A percentile compares a stretch with the other conserved stretches of the same genome.
These are phyloP conservation scores for Oreortyx pictus DNA, from an alignment of 2,797 vertebrate species.

Conservation along the genomic window DNA sequence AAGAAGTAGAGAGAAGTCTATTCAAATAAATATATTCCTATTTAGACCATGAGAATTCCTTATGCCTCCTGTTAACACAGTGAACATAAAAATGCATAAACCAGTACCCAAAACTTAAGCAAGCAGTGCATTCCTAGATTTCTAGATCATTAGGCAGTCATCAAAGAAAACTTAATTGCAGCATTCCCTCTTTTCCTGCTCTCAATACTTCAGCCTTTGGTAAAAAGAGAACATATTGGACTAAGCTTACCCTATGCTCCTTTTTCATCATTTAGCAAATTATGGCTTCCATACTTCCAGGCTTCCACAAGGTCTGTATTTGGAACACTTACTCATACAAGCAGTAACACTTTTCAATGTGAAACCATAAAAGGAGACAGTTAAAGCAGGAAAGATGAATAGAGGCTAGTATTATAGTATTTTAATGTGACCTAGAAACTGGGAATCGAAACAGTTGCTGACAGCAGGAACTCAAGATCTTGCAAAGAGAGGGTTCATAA, in stretches of 20 bases:
- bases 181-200: background rate
- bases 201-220: background rate
- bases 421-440: constrained; percentile 63
- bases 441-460: constrained; percentile 9
- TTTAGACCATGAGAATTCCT: background rate
- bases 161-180: constrained; percentile 16
- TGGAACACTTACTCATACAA: constrained; percentile 9
- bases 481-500: background rate
- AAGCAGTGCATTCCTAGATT: constrained; percentile 20
- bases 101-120: background rate
- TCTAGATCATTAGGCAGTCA: constrained; percentile 30
- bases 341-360: constrained; percentile 7
- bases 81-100: background rate
- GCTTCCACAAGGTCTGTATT: constrained; percentile 39
- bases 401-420: constrained; percentile 12
- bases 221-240: constrained; percentile 14
- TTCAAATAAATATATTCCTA: background rate
- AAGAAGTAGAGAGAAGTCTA: background rate
- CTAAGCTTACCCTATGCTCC: background rate
- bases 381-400: constrained; percentile 23
- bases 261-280: constrained; percentile 30
- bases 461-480: constrained; percentile 27
- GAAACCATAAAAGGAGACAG: constrained; percentile 23
- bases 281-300: background rate
- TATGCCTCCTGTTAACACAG: background rate